These are phyloP conservation scores for Tribolium castaneum DNA, from an alignment of 1,140 invertebrate genomes.

Conservation along the genomic window DNA sequence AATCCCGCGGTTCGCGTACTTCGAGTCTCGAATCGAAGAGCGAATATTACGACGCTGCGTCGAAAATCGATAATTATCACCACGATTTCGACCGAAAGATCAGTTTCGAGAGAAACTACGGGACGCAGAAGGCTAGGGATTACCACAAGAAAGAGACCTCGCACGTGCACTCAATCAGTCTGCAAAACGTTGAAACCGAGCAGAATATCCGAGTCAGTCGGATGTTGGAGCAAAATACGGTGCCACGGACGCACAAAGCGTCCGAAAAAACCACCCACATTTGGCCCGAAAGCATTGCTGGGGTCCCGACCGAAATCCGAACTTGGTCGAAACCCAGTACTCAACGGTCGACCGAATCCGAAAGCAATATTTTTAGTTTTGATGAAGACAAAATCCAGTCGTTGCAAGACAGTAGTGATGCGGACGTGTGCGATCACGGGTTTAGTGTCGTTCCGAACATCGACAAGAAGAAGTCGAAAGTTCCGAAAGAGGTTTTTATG, in stretches of 20 bases:
- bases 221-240: constrained; percentile 58
- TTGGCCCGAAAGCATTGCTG: constrained; percentile 69
- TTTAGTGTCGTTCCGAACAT: constrained; percentile 59
- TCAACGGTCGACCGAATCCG: constrained; percentile 61
- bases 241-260: constrained; percentile 56
- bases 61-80: constrained; percentile 50
- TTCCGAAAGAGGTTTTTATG: constrained; percentile 59
- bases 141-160: constrained; percentile 66
- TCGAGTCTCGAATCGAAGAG: constrained; percentile 66
- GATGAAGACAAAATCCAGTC: constrained; percentile 77
- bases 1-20: constrained; percentile 66
- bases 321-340: constrained; percentile 49
- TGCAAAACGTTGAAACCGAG: constrained; percentile 76
- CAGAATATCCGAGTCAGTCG: constrained; percentile 66
- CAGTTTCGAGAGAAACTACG: constrained; percentile 66
- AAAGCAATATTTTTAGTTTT: constrained; percentile 74
- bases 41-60: constrained; percentile 65
- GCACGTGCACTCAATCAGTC: constrained; percentile 73
- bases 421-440: constrained; percentile 53
- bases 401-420: constrained; percentile 63
- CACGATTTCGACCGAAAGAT: constrained; percentile 62
- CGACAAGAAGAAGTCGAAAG: constrained; percentile 52
- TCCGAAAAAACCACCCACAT: constrained; percentile 65
- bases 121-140: constrained; percentile 68
- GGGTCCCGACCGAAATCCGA: constrained; percentile 67